A percentile compares a stretch with the other conserved stretches of the same genome.
Conservation (phyloP, 2,888 invertebrate genomes). For the Zygaena filipendulae region DNA sequence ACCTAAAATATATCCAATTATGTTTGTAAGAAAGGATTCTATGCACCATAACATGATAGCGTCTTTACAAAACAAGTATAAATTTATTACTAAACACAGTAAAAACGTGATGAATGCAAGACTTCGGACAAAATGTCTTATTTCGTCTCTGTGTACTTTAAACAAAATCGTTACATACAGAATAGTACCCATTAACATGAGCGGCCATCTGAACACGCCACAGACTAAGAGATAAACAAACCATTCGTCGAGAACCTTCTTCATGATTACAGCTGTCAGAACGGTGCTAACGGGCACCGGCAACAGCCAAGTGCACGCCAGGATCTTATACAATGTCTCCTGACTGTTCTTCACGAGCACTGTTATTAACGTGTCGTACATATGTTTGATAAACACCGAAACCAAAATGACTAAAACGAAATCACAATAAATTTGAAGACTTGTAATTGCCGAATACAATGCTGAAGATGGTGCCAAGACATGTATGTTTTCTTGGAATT, state of each 20-base stretch:
- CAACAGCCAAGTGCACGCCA: conserved; percentile 41
- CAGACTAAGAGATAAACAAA: conserved; percentile 37
- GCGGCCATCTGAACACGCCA: conserved; percentile 43
- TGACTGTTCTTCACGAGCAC: conserved; percentile 45
- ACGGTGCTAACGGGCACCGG: conserved; percentile 34
- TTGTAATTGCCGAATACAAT: conserved; percentile 21
- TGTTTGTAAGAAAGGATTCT: conserved; percentile 24
- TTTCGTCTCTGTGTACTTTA: conserved; percentile 39
- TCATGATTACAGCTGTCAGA: conserved; percentile 25
- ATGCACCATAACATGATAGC: conserved; percentile 40
- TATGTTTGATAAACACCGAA: conserved; percentile 51
- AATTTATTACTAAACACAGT: conserved; percentile 43
- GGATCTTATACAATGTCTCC: conserved; percentile 33
- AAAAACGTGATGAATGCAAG: conserved; percentile 47
- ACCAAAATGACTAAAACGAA: conserved; percentile 47
- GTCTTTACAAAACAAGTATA: conserved; percentile 46
- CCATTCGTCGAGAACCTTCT: conserved; percentile 23
- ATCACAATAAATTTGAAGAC: conserved; percentile 41
- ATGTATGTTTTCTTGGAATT: conserved; percentile 27
- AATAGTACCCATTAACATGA: conserved; percentile 39
- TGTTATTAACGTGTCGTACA: conserved; percentile 50
- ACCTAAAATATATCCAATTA: conserved; percentile 37
- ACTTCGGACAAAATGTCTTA: conserved; percentile 42
- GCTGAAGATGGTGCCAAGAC: conserved; percentile 14
- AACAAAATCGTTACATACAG: conserved; percentile 38